Evolutionary conservation across 2,888 invertebrate species (phyloP).

Genomic region (Brachypterus glaber): DNA sequence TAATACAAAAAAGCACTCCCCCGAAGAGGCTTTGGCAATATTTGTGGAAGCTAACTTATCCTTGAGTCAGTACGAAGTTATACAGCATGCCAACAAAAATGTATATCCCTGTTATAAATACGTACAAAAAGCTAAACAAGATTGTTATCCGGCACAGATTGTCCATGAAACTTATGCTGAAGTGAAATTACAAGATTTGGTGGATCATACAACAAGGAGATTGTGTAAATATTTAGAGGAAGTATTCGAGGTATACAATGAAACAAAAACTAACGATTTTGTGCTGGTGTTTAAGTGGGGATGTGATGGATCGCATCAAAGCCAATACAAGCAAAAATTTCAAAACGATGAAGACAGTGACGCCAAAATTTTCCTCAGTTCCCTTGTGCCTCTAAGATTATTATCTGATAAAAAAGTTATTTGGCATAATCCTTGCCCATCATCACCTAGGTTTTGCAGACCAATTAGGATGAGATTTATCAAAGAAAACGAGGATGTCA

Average conservation of each 20-base stretch:
- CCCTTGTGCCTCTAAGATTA: slow-evolving; percentile 13
- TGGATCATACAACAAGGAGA: background rate
- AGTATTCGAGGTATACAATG: slow-evolving; percentile 5
- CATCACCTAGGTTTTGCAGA: slow-evolving; percentile 20
- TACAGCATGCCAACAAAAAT: background rate
- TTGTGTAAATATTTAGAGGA: slow-evolving; percentile 5
- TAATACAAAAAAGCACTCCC: background rate
- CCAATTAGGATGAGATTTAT: slow-evolving; percentile 21
- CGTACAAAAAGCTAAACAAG: background rate
- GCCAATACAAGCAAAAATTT: slow-evolving; percentile 24
- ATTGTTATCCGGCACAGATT: background rate
- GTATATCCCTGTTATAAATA: background rate
- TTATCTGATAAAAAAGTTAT: slow-evolving; percentile 13
- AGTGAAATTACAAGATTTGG: background rate
- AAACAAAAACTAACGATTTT: slow-evolving; percentile 5
- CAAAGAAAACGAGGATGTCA: slow-evolving; percentile 17
- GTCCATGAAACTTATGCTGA: background rate
- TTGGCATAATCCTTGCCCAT: slow-evolving; percentile 22
- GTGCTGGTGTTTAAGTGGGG: slow-evolving; percentile 24
- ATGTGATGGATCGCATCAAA: slow-evolving; percentile 21
- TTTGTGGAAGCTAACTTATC: slow-evolving; percentile 5
- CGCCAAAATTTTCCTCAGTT: slow-evolving; percentile 23
- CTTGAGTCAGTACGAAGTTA: background rate
- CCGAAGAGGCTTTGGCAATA: background rate
- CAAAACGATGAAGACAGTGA: slow-evolving; percentile 14